A percentile compares a stretch with the other conserved stretches of the same genome.
phyloP scores from a whole-genome alignment of 2,797 vertebrate species.

The Syngnathus acus region DNA sequence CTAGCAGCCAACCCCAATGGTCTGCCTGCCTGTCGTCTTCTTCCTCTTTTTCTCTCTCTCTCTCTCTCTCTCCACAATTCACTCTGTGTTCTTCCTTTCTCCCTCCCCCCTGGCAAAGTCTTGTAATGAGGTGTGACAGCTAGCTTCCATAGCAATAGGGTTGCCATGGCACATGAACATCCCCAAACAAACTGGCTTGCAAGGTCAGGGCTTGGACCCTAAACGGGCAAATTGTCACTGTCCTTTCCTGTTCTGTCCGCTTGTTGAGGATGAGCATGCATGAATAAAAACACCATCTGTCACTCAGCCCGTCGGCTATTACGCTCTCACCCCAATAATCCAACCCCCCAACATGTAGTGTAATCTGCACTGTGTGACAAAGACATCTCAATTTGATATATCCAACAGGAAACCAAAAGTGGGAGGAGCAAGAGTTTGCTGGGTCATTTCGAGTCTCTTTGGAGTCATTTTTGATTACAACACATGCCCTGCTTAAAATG shows the following conservation, averaged over 20 bases:
- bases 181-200: conserved; percentile 17
- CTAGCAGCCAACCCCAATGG: conserved; percentile 19
- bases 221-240: conserved; percentile 8
- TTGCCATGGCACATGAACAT: conserved; percentile 47
- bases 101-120: conserved; percentile 34
- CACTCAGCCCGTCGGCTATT: conserved; percentile 23
- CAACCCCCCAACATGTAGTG: conserved; percentile 16
- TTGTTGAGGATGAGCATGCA: conserved; percentile 22
- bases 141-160: conserved; percentile 65
- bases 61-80: conserved; percentile 8
- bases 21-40: conserved; percentile 7
- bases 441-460: conserved; percentile 7
- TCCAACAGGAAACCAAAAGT: neutral
- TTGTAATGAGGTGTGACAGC: conserved; percentile 67
- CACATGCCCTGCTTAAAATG: conserved; percentile 45
- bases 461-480: conserved; percentile 26
- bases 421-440: neutral
- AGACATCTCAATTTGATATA: neutral
- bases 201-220: conserved; percentile 1
- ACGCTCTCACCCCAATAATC: conserved; percentile 16
- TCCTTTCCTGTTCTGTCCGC: conserved; percentile 2
- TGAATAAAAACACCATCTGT: conserved; percentile 68
- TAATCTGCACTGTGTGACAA: conserved; percentile 24
- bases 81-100: conserved; percentile 27
- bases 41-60: conserved; percentile 17